Percentiles rank a stretch among this genome's conserved stretches.
Conservation (phyloP, 2,888 invertebrate genomes). For the Creontiades dilutus region DNA sequence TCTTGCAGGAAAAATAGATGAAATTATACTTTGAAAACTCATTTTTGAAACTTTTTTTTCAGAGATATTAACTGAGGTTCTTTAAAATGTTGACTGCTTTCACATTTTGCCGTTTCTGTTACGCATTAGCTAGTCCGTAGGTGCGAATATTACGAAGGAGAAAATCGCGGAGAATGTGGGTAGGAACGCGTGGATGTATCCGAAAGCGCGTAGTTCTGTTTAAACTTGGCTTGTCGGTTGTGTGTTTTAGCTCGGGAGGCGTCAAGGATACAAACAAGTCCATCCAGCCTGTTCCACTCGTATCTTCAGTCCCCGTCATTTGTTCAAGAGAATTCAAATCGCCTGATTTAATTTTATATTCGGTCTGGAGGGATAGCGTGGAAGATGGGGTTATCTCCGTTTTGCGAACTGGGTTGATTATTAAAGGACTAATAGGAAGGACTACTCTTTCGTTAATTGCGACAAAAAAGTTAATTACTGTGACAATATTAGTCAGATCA, state of each 20-base stretch:
- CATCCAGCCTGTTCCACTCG: neutral
- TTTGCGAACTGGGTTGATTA: neutral
- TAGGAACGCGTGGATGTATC: neutral
- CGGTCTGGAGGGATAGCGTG: neutral
- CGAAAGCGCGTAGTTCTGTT: neutral
- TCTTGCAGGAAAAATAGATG: no score
- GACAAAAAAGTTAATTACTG: no score
- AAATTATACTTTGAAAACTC: no score
- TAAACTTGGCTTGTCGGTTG: neutral
- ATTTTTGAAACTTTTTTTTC: no score
- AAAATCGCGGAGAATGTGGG: neutral
- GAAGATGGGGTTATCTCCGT: neutral
- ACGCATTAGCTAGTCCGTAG: no score
- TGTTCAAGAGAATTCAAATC: slow-evolving; percentile 9
- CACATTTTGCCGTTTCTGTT: no score
- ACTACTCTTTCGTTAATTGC: no score
- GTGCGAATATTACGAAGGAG: no score
- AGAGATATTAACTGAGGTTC: no score
- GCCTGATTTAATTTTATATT: neutral
- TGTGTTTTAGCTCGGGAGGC: slow-evolving; percentile 18
- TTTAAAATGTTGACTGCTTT: no score
- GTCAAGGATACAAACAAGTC: slow-evolving; percentile 29
- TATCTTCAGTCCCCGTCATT: neutral
- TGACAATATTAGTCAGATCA: no score
- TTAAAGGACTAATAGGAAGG: neutral